Conservation (phyloP, 30 jellyfish, hydroid and myxozoan species). For the Aurelia aurita region DNA sequence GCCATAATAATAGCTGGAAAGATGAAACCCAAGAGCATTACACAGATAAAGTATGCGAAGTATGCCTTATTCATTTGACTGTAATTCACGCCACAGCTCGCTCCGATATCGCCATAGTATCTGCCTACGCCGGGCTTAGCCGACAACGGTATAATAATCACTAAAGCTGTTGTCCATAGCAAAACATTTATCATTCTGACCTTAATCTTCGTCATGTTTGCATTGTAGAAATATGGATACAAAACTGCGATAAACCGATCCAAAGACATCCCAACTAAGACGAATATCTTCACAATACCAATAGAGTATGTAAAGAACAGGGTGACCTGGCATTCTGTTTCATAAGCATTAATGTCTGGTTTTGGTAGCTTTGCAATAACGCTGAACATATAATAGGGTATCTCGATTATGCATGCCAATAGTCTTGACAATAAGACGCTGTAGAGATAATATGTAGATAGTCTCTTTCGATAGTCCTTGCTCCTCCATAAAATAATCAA, state of each 20-base stretch:
- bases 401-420: constrained; percentile 37
- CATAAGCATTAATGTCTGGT: not conserved
- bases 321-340: constrained; percentile 10
- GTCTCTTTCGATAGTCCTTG: constrained; percentile 26
- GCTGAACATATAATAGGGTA: constrained; percentile 42
- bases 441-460: constrained; percentile 31
- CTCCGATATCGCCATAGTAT: constrained; percentile 33
- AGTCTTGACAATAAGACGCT: constrained; percentile 26
- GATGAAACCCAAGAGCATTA: not conserved
- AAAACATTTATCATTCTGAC: not conserved
- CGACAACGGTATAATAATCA: constrained; percentile 26
- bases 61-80: not conserved
- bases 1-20: constrained; percentile 7
- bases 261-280: constrained; percentile 39
- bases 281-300: constrained; percentile 18
- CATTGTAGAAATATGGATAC: constrained; percentile 29
- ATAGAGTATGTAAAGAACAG: constrained; percentile 14
- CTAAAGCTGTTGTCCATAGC: constrained; percentile 6
- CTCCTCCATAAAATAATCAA: constrained; percentile 2
- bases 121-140: constrained; percentile 2
- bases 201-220: constrained; percentile 7
- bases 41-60: not conserved
- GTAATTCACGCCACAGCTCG: constrained; percentile 49
- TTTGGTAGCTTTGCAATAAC: constrained; percentile 23
- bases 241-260: constrained; percentile 39